Conservation (phyloP, 2,797 vertebrate genomes). For the Avahi laniger region DNA sequence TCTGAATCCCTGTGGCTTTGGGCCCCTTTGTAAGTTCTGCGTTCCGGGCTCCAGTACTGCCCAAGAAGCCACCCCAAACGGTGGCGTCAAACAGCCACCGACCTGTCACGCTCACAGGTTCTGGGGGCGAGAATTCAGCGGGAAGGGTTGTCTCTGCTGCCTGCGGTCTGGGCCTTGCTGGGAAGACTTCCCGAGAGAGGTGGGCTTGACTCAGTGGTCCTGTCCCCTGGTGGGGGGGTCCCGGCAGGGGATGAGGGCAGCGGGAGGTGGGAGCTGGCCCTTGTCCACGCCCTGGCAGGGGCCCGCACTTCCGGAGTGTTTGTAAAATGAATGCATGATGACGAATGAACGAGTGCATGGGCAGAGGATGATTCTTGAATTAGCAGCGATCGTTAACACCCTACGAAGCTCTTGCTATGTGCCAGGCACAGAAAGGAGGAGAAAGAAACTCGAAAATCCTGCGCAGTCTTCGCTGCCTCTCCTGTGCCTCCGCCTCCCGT, state of each 20-base stretch:
- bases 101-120: background rate
- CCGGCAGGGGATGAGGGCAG: background rate
- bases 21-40: background rate
- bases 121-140: background rate
- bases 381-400: background rate
- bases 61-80: background rate
- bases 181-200: background rate
- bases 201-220: background rate
- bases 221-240: background rate
- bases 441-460: background rate
- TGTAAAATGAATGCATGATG: background rate
- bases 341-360: background rate
- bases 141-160: background rate
- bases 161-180: background rate
- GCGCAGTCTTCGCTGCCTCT: background rate
- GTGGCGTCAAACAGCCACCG: background rate
- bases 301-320: background rate
- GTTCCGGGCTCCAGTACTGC: background rate
- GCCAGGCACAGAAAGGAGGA: background rate
- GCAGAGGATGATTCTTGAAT: background rate
- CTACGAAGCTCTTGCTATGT: background rate
- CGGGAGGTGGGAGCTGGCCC: background rate
- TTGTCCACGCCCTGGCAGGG: background rate
- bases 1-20: background rate
- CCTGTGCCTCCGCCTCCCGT: background rate